Conservation (phyloP, 2,888 invertebrate species). For the Argyresthia goedartella region DNA sequence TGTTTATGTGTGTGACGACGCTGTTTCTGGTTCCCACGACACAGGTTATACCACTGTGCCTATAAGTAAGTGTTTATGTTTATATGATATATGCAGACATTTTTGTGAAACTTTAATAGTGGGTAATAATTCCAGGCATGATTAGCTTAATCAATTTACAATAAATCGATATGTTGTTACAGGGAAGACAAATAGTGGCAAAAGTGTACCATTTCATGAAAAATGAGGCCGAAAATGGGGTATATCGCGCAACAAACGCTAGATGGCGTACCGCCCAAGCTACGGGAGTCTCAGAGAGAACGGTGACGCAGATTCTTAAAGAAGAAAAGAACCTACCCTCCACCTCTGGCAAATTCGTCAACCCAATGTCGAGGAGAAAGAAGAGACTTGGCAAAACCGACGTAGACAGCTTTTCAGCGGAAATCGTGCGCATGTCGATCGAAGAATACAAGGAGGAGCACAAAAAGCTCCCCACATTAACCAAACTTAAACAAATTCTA, state of each 20-base stretch:
- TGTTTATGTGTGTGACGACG: no score
- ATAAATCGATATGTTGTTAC: not conserved
- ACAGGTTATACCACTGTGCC: no score
- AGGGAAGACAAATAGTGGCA: slow-evolving; percentile 6
- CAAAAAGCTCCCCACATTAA: slow-evolving; percentile 5
- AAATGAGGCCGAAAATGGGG: slow-evolving; percentile 7
- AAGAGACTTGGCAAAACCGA: slow-evolving; percentile 1
- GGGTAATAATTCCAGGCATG: no score
- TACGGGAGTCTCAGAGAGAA: slow-evolving; percentile 3
- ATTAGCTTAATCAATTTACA: no score
- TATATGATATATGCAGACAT: no score
- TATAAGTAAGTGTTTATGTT: no score
- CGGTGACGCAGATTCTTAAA: slow-evolving; percentile 4
- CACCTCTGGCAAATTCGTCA: not conserved
- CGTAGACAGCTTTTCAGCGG: slow-evolving; percentile 8
- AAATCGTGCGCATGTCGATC: slow-evolving; percentile 8
- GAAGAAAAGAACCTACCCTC: slow-evolving; percentile 4
- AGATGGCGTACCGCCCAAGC: slow-evolving; percentile 5
- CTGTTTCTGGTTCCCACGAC: no score
- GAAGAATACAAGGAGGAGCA: slow-evolving; percentile 7
- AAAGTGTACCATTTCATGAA: slow-evolving; percentile 9
- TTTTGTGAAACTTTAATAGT: no score
- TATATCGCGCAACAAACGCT: slow-evolving; percentile 3
- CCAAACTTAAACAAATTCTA: slow-evolving; percentile 5
- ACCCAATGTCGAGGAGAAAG: slow-evolving; percentile 3